A percentile compares a stretch with the other conserved stretches of the same genome.
phyloP scores from a whole-genome alignment of 2,797 vertebrate species.

The Coracias cyanogaster region DNA sequence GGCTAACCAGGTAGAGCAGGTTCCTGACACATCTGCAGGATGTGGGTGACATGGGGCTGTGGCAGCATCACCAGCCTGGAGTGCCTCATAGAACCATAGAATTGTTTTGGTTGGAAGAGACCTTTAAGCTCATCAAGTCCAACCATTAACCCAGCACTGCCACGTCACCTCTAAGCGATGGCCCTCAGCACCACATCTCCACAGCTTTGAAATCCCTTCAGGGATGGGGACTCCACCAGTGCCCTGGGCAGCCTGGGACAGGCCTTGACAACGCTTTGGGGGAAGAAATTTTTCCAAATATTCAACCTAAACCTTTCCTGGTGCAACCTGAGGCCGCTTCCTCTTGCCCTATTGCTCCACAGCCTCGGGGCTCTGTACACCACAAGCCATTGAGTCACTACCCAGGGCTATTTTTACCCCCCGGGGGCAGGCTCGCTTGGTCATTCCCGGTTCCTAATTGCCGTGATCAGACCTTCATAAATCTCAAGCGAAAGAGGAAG shows the following conservation, averaged over 20 bases:
- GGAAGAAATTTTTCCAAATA: background rate
- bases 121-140: background rate
- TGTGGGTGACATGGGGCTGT: background rate
- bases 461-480: conserved; percentile 15
- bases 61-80: background rate
- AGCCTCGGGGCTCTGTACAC: background rate
- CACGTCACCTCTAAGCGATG: background rate
- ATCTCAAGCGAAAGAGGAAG: conserved; percentile 61
- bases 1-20: accelerated
- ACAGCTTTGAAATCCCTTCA: background rate
- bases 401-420: background rate
- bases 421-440: background rate
- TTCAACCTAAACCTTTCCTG: background rate
- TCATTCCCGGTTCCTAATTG: conserved; percentile 45
- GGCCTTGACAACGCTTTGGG: background rate
- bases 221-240: background rate
- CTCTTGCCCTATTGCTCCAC: background rate
- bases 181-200: background rate
- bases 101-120: background rate
- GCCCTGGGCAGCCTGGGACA: background rate
- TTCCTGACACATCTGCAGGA: background rate
- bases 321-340: background rate
- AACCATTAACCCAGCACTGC: background rate
- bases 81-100: background rate
- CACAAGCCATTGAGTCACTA: background rate